phyloP scores from a whole-genome alignment of 1,140 invertebrate genomes.

The Magallana gigas region DNA sequence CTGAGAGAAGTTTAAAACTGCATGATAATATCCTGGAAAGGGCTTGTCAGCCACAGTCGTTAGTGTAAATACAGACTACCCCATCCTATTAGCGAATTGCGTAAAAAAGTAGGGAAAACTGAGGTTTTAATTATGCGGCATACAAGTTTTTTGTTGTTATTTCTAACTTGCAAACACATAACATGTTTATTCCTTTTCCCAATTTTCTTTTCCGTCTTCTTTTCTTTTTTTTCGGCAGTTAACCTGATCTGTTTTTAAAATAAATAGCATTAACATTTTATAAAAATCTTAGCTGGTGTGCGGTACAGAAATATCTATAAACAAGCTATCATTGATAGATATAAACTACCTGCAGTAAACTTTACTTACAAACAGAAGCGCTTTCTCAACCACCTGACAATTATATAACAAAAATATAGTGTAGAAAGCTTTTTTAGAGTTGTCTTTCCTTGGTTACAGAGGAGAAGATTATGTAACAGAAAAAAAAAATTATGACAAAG shows the following conservation, averaged over 20 bases:
- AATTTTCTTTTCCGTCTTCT: neutral
- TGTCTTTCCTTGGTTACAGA: conserved; percentile 10
- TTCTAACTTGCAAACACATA: neutral
- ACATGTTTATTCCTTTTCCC: neutral
- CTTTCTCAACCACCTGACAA: neutral
- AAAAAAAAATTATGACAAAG: neutral
- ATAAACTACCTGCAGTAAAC: neutral
- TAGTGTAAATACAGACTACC: neutral
- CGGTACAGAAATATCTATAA: neutral
- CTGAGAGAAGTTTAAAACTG: neutral
- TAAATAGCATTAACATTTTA: neutral
- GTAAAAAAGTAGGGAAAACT: conserved; percentile 20
- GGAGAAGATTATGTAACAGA: neutral
- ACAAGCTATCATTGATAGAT: neutral
- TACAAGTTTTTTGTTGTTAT: neutral
- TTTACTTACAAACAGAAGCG: neutral
- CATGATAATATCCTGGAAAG: neutral
- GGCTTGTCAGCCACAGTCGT: neutral
- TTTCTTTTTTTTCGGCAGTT: neutral
- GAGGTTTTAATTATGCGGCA: neutral
- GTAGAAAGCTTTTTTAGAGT: neutral
- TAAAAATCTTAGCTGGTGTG: neutral
- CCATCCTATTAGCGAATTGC: conserved; percentile 10
- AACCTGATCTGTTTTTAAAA: neutral
- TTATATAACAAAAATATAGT: neutral